Evolutionary conservation across 1,140 invertebrate species (phyloP).

Genomic region (Berghia stephanieae): DNA sequence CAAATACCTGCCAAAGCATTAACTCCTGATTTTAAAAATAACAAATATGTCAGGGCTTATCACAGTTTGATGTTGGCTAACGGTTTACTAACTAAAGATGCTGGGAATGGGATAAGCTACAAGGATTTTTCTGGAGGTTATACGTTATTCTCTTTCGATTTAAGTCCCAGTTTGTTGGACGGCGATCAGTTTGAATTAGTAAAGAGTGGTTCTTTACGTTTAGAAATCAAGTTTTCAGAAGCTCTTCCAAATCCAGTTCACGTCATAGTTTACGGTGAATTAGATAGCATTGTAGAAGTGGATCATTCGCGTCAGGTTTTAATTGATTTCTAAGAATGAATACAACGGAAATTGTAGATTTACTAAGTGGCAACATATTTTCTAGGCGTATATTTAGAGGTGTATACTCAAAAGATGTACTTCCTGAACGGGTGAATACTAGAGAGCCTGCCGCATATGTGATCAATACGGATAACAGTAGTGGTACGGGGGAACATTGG

Average conservation of each 20-base stretch:
- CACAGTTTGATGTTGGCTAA: neutral
- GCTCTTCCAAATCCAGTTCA: neutral
- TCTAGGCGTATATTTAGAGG: neutral
- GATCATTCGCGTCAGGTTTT: neutral
- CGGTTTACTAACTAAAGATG: neutral
- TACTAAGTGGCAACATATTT: neutral
- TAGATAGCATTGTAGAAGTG: neutral
- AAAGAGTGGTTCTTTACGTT: neutral
- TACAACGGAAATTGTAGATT: neutral
- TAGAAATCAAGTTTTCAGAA: neutral
- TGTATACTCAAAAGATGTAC: neutral
- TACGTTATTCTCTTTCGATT: too few relatives aligned
- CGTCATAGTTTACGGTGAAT: neutral
- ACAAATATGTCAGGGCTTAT: neutral
- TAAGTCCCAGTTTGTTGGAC: too few relatives aligned
- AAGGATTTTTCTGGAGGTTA: neutral
- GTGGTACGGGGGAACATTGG: neutral
- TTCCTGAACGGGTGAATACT: neutral
- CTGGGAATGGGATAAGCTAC: neutral
- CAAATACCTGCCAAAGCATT: slow-evolving; percentile 18
- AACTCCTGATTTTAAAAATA: neutral
- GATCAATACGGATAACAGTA: neutral
- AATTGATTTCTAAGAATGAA: slow-evolving; percentile 5
- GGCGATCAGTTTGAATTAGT: too few relatives aligned
- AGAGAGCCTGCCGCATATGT: neutral